Evolutionary conservation across 2,113 vertebrate species (phyloP), one percentile per base, ranked within the genome.

Genomic region (Macquaria ambigua): DNA sequence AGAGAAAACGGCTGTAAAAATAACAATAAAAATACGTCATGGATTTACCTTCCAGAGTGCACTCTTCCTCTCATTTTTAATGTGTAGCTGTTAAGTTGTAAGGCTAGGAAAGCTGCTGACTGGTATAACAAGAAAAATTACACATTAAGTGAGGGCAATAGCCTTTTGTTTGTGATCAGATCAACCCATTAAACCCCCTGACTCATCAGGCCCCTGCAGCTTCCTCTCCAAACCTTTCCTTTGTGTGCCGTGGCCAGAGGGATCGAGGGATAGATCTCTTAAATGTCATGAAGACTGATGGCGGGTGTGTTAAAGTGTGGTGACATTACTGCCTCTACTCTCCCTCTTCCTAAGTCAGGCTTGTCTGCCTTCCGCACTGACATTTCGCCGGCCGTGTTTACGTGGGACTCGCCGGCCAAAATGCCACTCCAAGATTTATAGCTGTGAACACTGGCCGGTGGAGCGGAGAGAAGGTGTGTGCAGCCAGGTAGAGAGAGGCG

Each of bases 221-320:
- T 21, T 63, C 75, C 81, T 71, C 81, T 69, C 55, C 77, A 79
- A 87, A 85, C 81, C 87, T 86, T 76, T 62, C 55, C 55, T 85
- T 39, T 53, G 81, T 64, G 83, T n/a, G 77, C 56, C 28, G 28
- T 37, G 83, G 73, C 89, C 85, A 81, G 67, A 66, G 82, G 87
- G 90, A 86, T 78, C 4, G 72, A 74, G 79, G 82, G 88, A 82
- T 80, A 73, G 82, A 91, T 92, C 91, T 93, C 89, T 91, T 92
- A 93, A 94, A 95, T 94, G 93, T 93, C 93, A 94, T 48, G 79
- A 93, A 90, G 91, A 94, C 85, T 85, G 93, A 94, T 93, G 90
- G 90, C 31, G 82, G 84, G 66, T 79, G 90, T 82, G 84, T 88
- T 91, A 90, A 92, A 94, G 93, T 93, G 94, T 89, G 92, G 92